phyloP scores from a whole-genome alignment of 2,888 invertebrate species.

The Zonitis immaculata region DNA sequence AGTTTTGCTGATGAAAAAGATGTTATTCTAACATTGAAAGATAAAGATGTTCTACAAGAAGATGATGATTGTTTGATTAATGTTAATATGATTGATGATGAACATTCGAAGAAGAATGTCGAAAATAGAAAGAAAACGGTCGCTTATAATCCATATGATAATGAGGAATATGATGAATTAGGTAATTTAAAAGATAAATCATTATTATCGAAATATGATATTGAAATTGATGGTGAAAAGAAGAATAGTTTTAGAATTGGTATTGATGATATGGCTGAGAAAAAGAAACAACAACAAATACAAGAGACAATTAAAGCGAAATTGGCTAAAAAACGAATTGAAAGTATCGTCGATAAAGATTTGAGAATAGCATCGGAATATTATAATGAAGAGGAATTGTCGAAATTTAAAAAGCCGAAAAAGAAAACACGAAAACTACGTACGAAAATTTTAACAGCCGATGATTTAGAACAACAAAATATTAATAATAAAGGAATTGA shows the following conservation, averaged over 20 bases:
- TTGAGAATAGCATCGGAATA: slow-evolving; percentile 81
- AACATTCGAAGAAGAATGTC: slow-evolving; percentile 78
- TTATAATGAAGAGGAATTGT: slow-evolving; percentile 77
- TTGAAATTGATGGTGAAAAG: slow-evolving; percentile 76
- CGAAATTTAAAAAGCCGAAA: slow-evolving; percentile 86
- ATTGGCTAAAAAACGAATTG: slow-evolving; percentile 63
- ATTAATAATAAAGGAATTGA: slow-evolving; percentile 33
- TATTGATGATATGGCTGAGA: slow-evolving; percentile 55
- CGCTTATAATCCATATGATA: slow-evolving; percentile 83
- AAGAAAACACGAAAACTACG: slow-evolving; percentile 69
- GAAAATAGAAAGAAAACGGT: slow-evolving; percentile 79
- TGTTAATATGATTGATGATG: slow-evolving; percentile 83
- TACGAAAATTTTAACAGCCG: slow-evolving; percentile 62
- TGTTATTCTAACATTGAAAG: slow-evolving; percentile 89
- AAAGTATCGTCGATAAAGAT: slow-evolving; percentile 66
- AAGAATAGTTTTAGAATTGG: slow-evolving; percentile 74
- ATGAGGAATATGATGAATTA: slow-evolving; percentile 66
- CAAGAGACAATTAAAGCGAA: slow-evolving; percentile 55
- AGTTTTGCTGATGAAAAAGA: slow-evolving; percentile 71
- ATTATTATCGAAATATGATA: slow-evolving; percentile 89
- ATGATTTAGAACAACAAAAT: slow-evolving; percentile 60
- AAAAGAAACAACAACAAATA: slow-evolving; percentile 52
- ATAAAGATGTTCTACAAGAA: slow-evolving; percentile 83
- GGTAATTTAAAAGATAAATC: slow-evolving; percentile 61
- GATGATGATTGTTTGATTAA: slow-evolving; percentile 84